phyloP scores from a whole-genome alignment of 2,797 vertebrate species.

The Chaenodraco wilsoni region DNA sequence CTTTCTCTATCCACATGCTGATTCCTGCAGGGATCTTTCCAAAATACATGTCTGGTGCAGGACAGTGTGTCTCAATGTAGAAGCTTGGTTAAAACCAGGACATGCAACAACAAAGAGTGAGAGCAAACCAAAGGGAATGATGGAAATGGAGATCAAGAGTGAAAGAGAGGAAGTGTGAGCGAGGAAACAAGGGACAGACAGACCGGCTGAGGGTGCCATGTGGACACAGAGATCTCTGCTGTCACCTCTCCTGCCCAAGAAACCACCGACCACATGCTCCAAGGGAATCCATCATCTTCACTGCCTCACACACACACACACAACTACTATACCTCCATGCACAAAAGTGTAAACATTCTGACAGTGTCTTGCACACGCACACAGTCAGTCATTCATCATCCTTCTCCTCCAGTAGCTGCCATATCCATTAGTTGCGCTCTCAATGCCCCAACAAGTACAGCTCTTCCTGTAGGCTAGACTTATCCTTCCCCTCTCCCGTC shows the following conservation, averaged over 20 bases:
- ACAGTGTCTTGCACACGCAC: conserved; percentile 31
- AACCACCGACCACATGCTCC: conserved; percentile 67
- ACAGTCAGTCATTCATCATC: conserved; percentile 74
- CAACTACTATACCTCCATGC: conserved; percentile 36
- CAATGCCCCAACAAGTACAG: conserved; percentile 69
- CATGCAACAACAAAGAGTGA: conserved; percentile 6
- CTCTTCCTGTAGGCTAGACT: conserved; percentile 72
- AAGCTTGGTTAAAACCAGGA: conserved; percentile 1
- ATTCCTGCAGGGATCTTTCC: background rate
- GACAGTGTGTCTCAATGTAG: background rate
- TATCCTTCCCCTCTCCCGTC: conserved; percentile 54
- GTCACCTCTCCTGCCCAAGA: conserved; percentile 65
- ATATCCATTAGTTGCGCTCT: conserved; percentile 77
- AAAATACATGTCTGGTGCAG: background rate
- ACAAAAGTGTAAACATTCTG: conserved; percentile 62
- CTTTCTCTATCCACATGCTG: background rate
- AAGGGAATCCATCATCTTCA: conserved; percentile 65
- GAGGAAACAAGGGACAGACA: conserved; percentile 30
- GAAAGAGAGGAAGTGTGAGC: conserved; percentile 29
- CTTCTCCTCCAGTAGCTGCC: conserved; percentile 66
- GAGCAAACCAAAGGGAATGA: conserved; percentile 9
- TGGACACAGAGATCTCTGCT: conserved; percentile 63
- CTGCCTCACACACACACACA: conserved; percentile 35
- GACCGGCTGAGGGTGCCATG: conserved; percentile 51
- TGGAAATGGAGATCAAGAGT: conserved; percentile 12